Conservation (phyloP, 2,888 invertebrate species). For the Pocota personata region DNA sequence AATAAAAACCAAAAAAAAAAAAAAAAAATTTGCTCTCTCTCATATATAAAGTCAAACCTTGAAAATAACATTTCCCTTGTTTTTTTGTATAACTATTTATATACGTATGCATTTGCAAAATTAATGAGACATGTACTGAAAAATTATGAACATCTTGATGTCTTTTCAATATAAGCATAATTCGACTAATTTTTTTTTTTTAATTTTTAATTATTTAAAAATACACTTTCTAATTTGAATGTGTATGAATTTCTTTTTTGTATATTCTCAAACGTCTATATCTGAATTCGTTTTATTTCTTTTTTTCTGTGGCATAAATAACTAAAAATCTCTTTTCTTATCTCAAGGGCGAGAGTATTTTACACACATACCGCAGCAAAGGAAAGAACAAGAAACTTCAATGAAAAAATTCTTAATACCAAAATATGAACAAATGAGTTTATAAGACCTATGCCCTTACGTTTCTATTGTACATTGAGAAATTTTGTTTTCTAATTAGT, state of each 20-base stretch:
- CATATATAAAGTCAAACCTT: slow-evolving; percentile 19
- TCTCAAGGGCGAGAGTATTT: slow-evolving; percentile 36
- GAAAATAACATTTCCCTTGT: slow-evolving; percentile 26
- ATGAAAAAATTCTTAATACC: background rate
- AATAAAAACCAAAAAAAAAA: background rate
- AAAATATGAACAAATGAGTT: background rate
- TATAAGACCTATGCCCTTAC: background rate
- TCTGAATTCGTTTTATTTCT: background rate
- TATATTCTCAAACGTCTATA: background rate
- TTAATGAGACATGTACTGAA: slow-evolving; percentile 34
- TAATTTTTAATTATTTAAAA: slow-evolving; percentile 37
- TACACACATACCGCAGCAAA: background rate
- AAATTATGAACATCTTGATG: slow-evolving; percentile 29
- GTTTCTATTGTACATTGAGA: background rate
- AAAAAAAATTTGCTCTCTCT: slow-evolving; percentile 5
- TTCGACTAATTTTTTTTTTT: background rate
- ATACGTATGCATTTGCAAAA: slow-evolving; percentile 18
- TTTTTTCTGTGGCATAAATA: slow-evolving; percentile 30
- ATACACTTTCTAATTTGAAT: slow-evolving; percentile 27
- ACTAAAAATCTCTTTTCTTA: slow-evolving; percentile 37
- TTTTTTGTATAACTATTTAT: slow-evolving; percentile 10
- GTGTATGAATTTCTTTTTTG: background rate
- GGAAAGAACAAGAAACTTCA: background rate
- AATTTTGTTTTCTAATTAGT: too few species aligned
- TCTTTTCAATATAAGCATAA: slow-evolving; percentile 6